Base-by-base conservation (phyloP, 1,140 invertebrate genomes). In the Adelges cooleyi region DNA sequence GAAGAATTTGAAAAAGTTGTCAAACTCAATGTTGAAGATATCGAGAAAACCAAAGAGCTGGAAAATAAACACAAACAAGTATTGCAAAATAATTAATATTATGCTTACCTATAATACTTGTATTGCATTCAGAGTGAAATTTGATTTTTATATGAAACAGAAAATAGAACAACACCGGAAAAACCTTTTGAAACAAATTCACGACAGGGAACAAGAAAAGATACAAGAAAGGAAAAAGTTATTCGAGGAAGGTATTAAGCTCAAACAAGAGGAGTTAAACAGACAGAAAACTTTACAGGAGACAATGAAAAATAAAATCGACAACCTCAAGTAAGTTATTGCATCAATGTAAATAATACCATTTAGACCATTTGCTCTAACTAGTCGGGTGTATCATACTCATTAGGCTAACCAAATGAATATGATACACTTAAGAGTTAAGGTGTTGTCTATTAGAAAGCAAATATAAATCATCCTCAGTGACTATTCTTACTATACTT, bases 151-250 rank as follows among this genome's bases (percentile, higher is more conserved):
- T 6, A 33, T 33, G 29, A 33, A 33, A 33, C 40, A 72, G 70
- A 67, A 54, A 56, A 67, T 67, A 18, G 54, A 68, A 17, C 33
- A 67, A 42, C 67, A 72, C 48, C 69, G 69, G 51, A 66, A 51
- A 20, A 59, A 59, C 15, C 44, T 80, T 3, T 75, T 82, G 69
- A 80, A 77, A 67, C 78, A 86, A 74, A 84, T 87, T 20, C 82
- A 85, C 70, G 80, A 84, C 62, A 86, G 84, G 69, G 84, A 86
- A 71, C 76, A 76, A 22, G 77, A 83, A 67, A 78, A 33, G 72
- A 82, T 83, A 6, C 76, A 80, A 15, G 67, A 77, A 0, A 76
- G 82, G 9, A 79, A 83, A 69, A 80, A 78, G 69, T 77, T 79
- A 44, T 82, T 81, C 70, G 80, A 84, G 67, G 84, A 86, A 72